Evolutionary conservation across 2,797 vertebrate genomes (phyloP).

Genomic region (Oreonectes daqikongensis): DNA sequence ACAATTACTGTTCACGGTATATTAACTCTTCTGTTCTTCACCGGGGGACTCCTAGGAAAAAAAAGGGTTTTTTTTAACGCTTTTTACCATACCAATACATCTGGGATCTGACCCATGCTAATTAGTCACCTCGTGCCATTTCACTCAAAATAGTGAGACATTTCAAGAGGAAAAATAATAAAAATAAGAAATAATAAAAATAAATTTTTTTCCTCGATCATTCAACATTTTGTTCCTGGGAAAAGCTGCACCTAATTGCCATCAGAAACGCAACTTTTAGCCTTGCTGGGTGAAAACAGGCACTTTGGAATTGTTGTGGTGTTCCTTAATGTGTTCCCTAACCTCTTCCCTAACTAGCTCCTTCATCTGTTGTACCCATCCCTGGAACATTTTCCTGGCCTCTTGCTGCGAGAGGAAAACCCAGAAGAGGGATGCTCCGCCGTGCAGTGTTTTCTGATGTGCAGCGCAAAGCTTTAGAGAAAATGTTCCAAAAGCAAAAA

Average conservation of each 20-base stretch:
- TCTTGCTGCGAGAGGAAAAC: constrained; percentile 88
- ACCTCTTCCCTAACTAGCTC: too few species aligned
- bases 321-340: too few species aligned
- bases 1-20: constrained; percentile 99
- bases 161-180: constrained; percentile 60
- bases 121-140: constrained; percentile 95
- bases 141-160: constrained; percentile 77
- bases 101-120: constrained; percentile 89
- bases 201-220: constrained; percentile 27
- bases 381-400: constrained; percentile 97
- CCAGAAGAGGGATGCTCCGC: constrained; percentile 93
- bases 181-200: constrained; percentile 52
- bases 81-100: constrained; percentile 92
- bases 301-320: constrained; percentile 1
- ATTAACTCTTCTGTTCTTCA: constrained; percentile 97
- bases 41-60: constrained; percentile 80
- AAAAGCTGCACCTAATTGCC: constrained; percentile 40
- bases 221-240: constrained; percentile 33
- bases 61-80: constrained; percentile 84
- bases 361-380: constrained; percentile 90
- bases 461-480: constrained; percentile 95
- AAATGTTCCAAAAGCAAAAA: constrained; percentile 99
- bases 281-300: constrained; percentile 25
- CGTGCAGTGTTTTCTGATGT: constrained; percentile 96
- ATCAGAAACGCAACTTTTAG: constrained; percentile 46